A percentile compares a stretch with the other conserved stretches of the same genome.
These are phyloP conservation scores for Trichechus manatus DNA, from an alignment of 2,113 vertebrate species.

Conservation along the genomic window DNA sequence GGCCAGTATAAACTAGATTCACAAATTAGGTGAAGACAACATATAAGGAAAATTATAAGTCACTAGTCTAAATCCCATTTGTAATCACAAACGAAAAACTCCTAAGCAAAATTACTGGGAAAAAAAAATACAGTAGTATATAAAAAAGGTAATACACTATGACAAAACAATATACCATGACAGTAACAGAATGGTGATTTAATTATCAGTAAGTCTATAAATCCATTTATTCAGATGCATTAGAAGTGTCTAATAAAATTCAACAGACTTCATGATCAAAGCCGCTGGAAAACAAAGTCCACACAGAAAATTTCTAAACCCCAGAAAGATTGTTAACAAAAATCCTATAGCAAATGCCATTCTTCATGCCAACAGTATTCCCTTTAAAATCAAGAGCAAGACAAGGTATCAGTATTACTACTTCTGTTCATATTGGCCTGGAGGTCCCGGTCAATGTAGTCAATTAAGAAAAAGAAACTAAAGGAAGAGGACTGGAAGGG, in stretches of 20 bases:
- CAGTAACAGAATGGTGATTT: neutral
- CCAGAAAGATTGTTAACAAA: neutral
- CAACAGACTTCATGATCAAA: neutral
- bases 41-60: neutral
- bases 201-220: neutral
- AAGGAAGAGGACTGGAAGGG: neutral
- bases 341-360: neutral
- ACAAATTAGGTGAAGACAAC: neutral
- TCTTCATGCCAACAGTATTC: neutral
- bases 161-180: neutral
- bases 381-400: neutral
- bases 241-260: neutral
- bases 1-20: neutral
- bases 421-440: neutral
- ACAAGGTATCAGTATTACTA: neutral
- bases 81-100: neutral
- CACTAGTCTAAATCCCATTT: neutral
- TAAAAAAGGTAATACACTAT: neutral
- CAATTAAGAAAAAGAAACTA: neutral
- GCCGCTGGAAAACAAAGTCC: neutral
- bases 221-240: neutral
- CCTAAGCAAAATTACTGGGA: neutral
- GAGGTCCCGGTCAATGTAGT: neutral
- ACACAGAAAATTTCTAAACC: neutral
- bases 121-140: neutral